phyloP scores from a whole-genome alignment of 2,113 vertebrate genomes.

The Lepus europaeus region DNA sequence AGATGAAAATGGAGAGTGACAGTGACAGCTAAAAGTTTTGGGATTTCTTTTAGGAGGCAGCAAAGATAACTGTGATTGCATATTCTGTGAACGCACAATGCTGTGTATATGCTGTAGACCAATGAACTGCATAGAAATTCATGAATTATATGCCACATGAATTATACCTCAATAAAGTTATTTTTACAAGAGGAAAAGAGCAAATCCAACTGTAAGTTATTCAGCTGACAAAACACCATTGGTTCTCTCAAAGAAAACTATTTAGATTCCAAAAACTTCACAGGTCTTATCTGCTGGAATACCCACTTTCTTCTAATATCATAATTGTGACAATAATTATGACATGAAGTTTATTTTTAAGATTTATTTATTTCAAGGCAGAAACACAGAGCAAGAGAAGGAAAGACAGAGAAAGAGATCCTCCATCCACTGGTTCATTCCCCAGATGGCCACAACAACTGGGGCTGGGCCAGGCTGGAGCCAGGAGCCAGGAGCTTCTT shows the following conservation, averaged over 20 bases:
- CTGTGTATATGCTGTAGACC: not conserved
- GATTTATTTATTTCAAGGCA: no score
- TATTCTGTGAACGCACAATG: not conserved
- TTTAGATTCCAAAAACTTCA: not conserved
- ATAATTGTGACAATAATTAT: not conserved
- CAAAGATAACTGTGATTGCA: not conserved
- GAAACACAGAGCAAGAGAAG: no score
- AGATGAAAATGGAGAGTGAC: not conserved
- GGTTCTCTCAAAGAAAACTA: constrained; percentile 31
- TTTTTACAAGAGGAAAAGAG: not conserved
- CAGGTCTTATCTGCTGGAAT: not conserved
- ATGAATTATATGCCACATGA: not conserved
- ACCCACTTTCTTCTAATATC: constrained; percentile 10
- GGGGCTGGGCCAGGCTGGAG: no score
- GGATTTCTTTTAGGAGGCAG: not conserved
- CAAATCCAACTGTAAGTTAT: constrained; percentile 40
- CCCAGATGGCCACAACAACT: no score
- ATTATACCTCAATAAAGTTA: not conserved
- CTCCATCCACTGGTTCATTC: no score
- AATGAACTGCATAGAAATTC: not conserved
- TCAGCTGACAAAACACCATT: not conserved
- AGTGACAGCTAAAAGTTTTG: no score
- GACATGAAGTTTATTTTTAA: no score
- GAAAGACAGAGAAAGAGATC: no score
- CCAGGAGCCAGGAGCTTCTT: no score